phyloP scores from a whole-genome alignment of 2,797 vertebrate species.

The Malurus splendens region DNA sequence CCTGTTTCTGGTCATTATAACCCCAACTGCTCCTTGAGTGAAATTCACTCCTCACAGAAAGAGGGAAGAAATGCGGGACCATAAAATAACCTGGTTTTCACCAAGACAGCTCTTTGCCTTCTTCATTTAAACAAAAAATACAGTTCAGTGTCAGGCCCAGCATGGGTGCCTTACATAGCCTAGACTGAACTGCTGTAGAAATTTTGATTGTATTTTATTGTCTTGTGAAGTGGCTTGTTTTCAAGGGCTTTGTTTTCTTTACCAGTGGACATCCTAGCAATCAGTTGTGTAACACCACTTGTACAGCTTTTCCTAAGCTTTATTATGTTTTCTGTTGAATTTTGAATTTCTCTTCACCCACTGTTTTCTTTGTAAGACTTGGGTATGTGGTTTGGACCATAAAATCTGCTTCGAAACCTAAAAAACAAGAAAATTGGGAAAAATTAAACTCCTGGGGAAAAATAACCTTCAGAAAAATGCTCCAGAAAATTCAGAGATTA shows the following conservation, averaged over 20 bases:
- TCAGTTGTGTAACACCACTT: not conserved
- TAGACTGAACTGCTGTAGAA: not conserved
- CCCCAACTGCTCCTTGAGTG: not conserved
- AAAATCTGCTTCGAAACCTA: not conserved
- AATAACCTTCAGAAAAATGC: not conserved
- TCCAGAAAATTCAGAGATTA: not conserved
- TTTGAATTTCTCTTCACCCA: not conserved
- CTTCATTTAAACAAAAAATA: not conserved
- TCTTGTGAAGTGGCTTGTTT: not conserved
- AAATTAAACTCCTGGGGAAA: not conserved
- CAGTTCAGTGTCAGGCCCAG: not conserved
- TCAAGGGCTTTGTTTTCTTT: not conserved
- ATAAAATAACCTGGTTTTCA: not conserved
- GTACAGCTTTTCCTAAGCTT: not conserved
- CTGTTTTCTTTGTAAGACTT: not conserved
- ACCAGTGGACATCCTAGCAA: not conserved
- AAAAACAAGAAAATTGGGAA: not conserved
- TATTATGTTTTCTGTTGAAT: not conserved
- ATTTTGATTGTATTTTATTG: not conserved
- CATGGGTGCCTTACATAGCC: not conserved
- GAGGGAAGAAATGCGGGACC: not conserved
- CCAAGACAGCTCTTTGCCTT: not conserved
- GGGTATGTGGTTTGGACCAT: not conserved
- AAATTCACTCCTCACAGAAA: not conserved
- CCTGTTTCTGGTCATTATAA: not conserved